A percentile compares a stretch with the other conserved stretches of the same genome.
These are phyloP conservation scores for Nowickia ferox DNA, from an alignment of 2,888 invertebrate genomes.

Conservation along the genomic window DNA sequence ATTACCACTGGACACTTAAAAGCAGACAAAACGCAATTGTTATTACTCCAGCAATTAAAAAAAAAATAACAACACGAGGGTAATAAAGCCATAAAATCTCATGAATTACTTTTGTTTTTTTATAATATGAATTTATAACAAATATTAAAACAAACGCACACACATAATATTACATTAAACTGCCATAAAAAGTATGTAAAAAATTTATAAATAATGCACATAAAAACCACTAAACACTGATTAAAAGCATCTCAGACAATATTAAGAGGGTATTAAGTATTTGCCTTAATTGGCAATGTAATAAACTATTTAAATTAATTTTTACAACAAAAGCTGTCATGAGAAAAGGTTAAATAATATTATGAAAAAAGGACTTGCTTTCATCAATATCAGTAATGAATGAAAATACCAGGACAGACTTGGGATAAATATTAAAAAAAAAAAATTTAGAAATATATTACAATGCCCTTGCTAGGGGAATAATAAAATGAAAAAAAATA, in stretches of 20 bases:
- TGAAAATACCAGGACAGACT: neutral
- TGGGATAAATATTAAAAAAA: neutral
- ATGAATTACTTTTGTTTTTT: slow-evolving; percentile 1
- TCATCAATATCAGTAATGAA: neutral
- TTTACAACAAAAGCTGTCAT: slow-evolving; percentile 13
- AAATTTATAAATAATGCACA: neutral
- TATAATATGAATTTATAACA: slow-evolving; percentile 38
- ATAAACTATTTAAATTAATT: too few relatives aligned
- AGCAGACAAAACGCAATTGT: slow-evolving; percentile 16
- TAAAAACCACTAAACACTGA: neutral
- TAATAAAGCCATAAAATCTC: slow-evolving; percentile 11
- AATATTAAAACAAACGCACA: neutral
- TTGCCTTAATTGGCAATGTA: neutral
- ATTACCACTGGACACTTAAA: slow-evolving; percentile 3
- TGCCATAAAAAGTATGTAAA: slow-evolving; percentile 17
- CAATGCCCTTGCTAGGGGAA: slow-evolving; percentile 3
- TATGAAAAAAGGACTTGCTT: neutral
- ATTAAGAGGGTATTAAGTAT: neutral
- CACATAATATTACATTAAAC: neutral
- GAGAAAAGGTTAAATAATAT: slow-evolving; percentile 15
- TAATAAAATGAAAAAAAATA: slow-evolving; percentile 44
- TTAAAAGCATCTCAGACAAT: neutral
- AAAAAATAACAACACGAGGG: neutral
- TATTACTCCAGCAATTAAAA: slow-evolving; percentile 13
- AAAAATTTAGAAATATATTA: neutral